A percentile compares a stretch with the other conserved stretches of the same genome.
These are phyloP conservation scores for Fragum sueziense DNA, from an alignment of 2,888 invertebrate species.

Conservation along the genomic window DNA sequence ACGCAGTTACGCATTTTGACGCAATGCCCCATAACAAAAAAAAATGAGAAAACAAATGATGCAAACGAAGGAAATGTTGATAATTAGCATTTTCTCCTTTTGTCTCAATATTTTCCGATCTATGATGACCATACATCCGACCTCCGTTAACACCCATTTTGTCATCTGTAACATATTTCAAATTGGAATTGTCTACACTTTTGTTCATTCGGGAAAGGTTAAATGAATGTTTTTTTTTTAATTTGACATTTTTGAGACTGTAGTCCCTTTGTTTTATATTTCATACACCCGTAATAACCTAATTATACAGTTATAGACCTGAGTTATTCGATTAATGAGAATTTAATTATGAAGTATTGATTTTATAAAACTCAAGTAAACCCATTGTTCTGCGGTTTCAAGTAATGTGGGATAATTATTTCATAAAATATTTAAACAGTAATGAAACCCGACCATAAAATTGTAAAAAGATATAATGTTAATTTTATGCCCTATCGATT, in stretches of 20 bases:
- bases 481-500: constrained; percentile 13
- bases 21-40: neutral
- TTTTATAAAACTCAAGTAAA: constrained; percentile 20
- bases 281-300: constrained; percentile 23
- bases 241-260: too few species aligned
- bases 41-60: neutral
- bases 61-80: neutral
- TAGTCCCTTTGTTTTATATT: neutral
- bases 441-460: constrained; percentile 16
- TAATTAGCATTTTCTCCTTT: neutral
- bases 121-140: neutral
- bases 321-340: constrained; percentile 20
- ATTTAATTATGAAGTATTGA: constrained; percentile 26
- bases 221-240: too few species aligned
- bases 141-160: neutral
- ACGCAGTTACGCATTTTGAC: neutral
- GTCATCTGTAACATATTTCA: too few species aligned
- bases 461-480: constrained; percentile 23
- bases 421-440: constrained; percentile 21
- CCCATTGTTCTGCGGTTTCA: constrained; percentile 20
- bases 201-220: neutral
- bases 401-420: constrained; percentile 19
- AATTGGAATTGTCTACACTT: neutral
- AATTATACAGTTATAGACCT: constrained; percentile 7
- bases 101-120: neutral